Percentiles rank a stretch among this genome's conserved stretches.
Evolutionary conservation across 2,113 vertebrate species (phyloP).

Genomic region (Pao palembangensis): DNA sequence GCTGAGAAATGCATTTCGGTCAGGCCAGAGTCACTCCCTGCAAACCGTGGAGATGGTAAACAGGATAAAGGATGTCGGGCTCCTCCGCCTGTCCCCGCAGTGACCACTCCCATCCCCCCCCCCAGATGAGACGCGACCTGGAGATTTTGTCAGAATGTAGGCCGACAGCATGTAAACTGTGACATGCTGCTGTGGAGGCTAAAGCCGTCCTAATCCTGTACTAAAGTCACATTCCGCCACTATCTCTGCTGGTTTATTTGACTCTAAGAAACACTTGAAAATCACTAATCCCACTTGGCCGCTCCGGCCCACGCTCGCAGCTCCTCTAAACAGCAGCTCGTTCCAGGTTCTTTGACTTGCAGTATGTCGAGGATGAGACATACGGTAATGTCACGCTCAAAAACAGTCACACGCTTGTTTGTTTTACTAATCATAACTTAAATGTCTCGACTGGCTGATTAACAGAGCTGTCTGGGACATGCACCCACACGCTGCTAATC

Average conservation of each 20-base stretch:
- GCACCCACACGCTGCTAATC: conserved; percentile 41
- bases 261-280: conserved; percentile 58
- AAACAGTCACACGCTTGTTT: neutral
- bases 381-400: neutral
- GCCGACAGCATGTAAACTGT: conserved; percentile 48
- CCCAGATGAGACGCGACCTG: conserved; percentile 34
- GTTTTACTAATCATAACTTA: no score
- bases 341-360: conserved; percentile 1
- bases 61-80: conserved; percentile 23
- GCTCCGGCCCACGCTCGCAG: conserved; percentile 15
- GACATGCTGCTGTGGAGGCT: conserved; percentile 22
- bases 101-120: conserved; percentile 25
- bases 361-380: conserved; percentile 15
- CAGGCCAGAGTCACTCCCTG: conserved; percentile 10
- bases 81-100: conserved; percentile 1
- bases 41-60: conserved; percentile 23
- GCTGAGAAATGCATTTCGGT: conserved; percentile 31
- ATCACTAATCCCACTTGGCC: conserved; percentile 60
- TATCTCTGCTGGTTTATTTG: conserved; percentile 63
- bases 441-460: conserved; percentile 1
- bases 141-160: conserved; percentile 53
- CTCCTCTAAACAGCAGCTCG: neutral
- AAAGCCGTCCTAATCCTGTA: conserved; percentile 56
- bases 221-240: conserved; percentile 60
- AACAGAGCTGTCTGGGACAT: conserved; percentile 18